Evolutionary conservation across 2,888 invertebrate genomes (phyloP), one percentile per base, ranked within the genome.

Genomic region (Oxystoma pomonae): DNA sequence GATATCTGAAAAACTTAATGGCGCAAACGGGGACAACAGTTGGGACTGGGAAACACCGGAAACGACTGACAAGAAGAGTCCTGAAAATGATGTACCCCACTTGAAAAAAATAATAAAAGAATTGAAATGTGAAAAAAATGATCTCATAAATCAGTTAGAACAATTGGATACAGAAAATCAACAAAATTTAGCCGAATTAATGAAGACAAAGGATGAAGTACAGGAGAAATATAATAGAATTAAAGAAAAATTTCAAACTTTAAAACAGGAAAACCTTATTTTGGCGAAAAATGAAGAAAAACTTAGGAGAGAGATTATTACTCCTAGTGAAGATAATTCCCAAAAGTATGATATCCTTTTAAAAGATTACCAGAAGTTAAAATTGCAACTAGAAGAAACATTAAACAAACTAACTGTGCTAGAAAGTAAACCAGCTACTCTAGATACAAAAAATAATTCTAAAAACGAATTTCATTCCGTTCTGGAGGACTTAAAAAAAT

Each of bases 191-290:
- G 74, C 75, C 20, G 75, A 79, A 66, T 69, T 81, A 52, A 73
- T 80, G 9, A 69, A 67, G 16, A 72, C 80, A 22, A 77, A 76
- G 67, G 77, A 78, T 59, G 72, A 76, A 63, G 63, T 81, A n/a
- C 78, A 78, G 55, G 73, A 77, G 12, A 75, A 77, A 18, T 77
- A 81, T 57, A 70, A 71, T 16, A 69, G 72, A 5, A 69, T 83
- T 20, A 76, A 76, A 53, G 82, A 81, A 56, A 84, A 85, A 75
- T 73, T 86, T 16, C 73, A 75, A 1, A 81, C 83, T 52, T 77
- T 88, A 0, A 81, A 82, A 71, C 83, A 84, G 72, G 86, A 87
- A 73, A 86, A 87, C 67, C 81, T 80, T 68, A 83, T 20, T 1
- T 17, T 83, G 66, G 80, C 88, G 18, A 20, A 60, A 70, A 83